Evolutionary conservation across 2,888 invertebrate genomes (phyloP).

Genomic region (Eupithecia tripunctaria): DNA sequence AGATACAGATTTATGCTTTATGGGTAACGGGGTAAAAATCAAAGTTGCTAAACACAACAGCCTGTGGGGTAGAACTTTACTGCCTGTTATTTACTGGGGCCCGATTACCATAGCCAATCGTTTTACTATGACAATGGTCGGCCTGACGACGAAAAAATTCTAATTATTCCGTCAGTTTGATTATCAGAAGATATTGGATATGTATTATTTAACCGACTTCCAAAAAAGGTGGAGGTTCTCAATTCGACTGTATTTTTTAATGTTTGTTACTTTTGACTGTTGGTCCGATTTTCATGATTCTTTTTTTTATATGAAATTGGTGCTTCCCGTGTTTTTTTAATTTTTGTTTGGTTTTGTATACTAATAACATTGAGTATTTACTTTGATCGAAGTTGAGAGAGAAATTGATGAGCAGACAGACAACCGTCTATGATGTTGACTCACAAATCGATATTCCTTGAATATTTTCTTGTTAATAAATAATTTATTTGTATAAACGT

Average conservation of each 20-base stretch:
- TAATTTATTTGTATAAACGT: conserved; percentile 2
- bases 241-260: no score
- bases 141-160: no score
- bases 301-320: no score
- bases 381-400: background rate
- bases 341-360: background rate
- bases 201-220: no score
- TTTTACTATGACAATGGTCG: background rate
- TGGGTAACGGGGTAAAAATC: background rate
- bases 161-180: no score
- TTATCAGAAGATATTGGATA: no score
- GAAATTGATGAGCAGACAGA: background rate
- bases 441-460: background rate
- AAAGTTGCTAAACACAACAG: conserved; percentile 2
- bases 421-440: background rate
- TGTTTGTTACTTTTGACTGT: no score
- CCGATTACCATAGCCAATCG: background rate
- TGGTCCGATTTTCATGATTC: no score
- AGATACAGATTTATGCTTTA: conserved; percentile 22
- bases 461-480: background rate
- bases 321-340: no score
- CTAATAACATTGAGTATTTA: background rate
- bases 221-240: no score
- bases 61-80: background rate
- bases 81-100: background rate